Evolutionary conservation across 2,113 vertebrate species (phyloP).

Genomic region (Malaclemys terrapin): DNA sequence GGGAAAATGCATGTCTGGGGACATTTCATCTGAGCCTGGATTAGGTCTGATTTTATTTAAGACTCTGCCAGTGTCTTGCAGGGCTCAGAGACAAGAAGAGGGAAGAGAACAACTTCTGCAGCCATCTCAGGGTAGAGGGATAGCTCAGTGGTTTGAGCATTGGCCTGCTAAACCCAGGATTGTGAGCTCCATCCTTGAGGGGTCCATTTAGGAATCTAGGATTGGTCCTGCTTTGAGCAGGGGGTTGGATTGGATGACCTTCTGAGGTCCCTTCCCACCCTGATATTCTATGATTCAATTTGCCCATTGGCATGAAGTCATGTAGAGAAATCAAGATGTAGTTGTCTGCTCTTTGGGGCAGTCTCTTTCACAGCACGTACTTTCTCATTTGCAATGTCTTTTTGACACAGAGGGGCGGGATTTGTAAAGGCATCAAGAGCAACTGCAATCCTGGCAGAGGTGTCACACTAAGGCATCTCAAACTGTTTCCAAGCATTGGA

Average conservation of each 20-base stretch:
- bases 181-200: too few relatives aligned
- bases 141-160: too few relatives aligned
- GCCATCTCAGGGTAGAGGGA: neutral
- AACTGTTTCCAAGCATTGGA: neutral
- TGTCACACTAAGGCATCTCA: neutral
- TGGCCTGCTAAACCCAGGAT: too few relatives aligned
- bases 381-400: neutral
- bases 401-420: neutral
- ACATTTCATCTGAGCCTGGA: neutral
- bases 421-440: neutral
- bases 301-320: neutral
- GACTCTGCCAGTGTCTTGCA: accelerated
- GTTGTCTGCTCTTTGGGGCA: neutral
- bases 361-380: neutral
- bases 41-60: neutral
- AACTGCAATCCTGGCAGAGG: neutral
- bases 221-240: too few relatives aligned
- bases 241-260: too few relatives aligned
- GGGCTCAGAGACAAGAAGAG: neutral
- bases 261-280: too few relatives aligned
- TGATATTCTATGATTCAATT: too few relatives aligned
- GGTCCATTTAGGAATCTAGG: too few relatives aligned
- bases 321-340: neutral
- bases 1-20: neutral
- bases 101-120: neutral